phyloP scores from a whole-genome alignment of 2,113 vertebrate species.

The Phaethon lepturus region DNA sequence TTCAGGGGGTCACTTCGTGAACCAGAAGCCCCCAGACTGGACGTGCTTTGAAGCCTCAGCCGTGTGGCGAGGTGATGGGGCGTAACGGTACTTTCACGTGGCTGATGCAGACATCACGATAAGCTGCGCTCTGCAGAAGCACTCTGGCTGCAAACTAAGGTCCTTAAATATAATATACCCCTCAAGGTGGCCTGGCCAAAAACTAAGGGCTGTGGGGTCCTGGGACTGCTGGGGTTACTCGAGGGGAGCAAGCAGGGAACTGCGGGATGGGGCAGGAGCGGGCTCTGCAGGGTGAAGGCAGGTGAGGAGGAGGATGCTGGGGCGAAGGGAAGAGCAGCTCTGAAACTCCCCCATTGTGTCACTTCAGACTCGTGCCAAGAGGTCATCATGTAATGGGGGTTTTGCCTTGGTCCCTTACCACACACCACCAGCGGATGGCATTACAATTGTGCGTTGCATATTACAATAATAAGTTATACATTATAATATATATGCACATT shows the following conservation, averaged over 20 bases:
- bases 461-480: not conserved
- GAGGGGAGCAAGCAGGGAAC: not conserved
- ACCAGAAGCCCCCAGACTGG: accelerated
- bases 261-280: not conserved
- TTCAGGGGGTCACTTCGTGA: accelerated
- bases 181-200: not conserved
- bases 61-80: accelerated
- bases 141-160: accelerated
- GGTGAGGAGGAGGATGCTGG: not conserved
- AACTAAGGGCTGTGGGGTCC: not conserved
- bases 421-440: not conserved
- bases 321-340: no score
- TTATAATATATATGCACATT: no score
- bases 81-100: accelerated
- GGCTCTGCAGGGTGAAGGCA: not conserved
- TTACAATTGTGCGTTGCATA: accelerated
- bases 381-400: accelerated
- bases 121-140: not conserved
- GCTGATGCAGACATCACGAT: accelerated
- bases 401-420: not conserved
- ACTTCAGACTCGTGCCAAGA: accelerated
- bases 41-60: accelerated
- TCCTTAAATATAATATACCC: accelerated
- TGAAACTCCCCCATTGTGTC: accelerated
- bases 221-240: not conserved